phyloP scores from a whole-genome alignment of 1,140 invertebrate species.

The Octopus bimaculoides region DNA sequence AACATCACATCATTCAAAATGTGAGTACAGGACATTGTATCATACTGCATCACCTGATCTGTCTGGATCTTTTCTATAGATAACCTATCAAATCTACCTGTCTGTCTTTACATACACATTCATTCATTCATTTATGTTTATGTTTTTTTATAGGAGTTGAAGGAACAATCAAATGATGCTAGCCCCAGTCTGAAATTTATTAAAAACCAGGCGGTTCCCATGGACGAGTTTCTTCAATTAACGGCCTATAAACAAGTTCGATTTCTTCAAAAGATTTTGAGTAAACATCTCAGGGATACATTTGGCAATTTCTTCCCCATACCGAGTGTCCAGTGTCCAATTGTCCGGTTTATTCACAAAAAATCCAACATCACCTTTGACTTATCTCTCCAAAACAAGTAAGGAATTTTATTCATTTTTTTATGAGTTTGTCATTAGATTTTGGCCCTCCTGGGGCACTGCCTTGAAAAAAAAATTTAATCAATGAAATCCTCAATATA shows the following conservation, averaged over 20 bases:
- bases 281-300: not conserved
- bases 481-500: too few species aligned
- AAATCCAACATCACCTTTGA: slow-evolving; percentile 47
- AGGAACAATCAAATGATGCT: not conserved
- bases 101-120: too few species aligned
- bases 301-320: slow-evolving; percentile 31
- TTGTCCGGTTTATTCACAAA: slow-evolving; percentile 43
- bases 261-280: not conserved
- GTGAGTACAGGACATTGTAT: too few species aligned
- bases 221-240: not conserved
- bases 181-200: not conserved
- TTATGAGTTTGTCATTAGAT: not conserved
- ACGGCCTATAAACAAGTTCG: not conserved
- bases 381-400: slow-evolving; percentile 52
- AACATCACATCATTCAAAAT: too few species aligned
- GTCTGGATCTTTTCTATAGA: too few species aligned
- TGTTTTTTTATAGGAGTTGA: not conserved
- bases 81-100: too few species aligned
- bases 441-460: too few species aligned
- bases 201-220: not conserved
- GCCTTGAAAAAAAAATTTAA: too few species aligned
- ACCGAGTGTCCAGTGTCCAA: slow-evolving; percentile 45
- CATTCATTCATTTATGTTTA: not conserved
- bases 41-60: too few species aligned
- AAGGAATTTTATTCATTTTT: slow-evolving; percentile 15